These are phyloP conservation scores for Mallotus villosus DNA, from an alignment of 2,797 vertebrate genomes.

Conservation along the genomic window DNA sequence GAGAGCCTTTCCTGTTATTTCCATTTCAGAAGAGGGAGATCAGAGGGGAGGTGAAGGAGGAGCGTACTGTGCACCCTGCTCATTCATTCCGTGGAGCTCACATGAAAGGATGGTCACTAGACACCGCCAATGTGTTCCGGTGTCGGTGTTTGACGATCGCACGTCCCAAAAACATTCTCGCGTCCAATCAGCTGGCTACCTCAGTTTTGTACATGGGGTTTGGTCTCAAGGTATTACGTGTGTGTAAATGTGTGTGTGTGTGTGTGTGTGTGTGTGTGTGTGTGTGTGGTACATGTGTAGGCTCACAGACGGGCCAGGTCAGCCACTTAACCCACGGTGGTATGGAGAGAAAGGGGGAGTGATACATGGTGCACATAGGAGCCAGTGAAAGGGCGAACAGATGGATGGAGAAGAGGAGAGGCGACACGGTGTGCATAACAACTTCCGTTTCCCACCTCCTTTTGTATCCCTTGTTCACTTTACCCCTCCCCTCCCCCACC, in stretches of 20 bases:
- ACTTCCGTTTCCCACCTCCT: background rate
- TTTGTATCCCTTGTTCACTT: background rate
- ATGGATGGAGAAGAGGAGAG: conserved; percentile 12
- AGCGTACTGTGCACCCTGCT: background rate
- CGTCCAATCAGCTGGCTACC: background rate
- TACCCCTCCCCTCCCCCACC: background rate
- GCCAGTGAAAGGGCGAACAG: background rate
- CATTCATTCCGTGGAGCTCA: conserved; percentile 19
- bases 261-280: background rate
- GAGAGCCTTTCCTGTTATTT: background rate
- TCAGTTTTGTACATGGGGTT: background rate
- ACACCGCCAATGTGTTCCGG: background rate
- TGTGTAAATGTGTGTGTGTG: background rate
- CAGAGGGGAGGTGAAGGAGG: background rate
- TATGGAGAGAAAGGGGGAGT: background rate
- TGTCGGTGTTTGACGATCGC: background rate
- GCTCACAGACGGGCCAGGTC: background rate
- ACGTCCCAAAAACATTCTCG: background rate
- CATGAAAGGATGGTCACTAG: conserved; percentile 11
- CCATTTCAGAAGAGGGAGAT: conserved; percentile 25
- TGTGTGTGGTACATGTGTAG: conserved; percentile 9
- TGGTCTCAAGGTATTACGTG: too few species aligned
- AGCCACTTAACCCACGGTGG: too few species aligned
- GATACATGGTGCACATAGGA: too few species aligned
- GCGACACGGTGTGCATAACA: conserved; percentile 18